Base-by-base conservation (phyloP, 2,888 invertebrate genomes). In the Microplitis manilae region DNA sequence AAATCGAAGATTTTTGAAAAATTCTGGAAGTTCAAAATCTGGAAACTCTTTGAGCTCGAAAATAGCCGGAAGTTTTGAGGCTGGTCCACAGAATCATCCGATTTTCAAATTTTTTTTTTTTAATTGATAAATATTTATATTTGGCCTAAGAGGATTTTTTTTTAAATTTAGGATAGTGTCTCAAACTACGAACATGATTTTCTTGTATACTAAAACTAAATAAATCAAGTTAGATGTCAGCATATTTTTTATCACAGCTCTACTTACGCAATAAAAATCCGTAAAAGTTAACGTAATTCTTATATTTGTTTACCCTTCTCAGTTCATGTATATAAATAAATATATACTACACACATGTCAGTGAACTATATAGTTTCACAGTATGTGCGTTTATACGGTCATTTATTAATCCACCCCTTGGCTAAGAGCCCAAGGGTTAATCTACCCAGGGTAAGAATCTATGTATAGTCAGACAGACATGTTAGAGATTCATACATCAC, bases 401-500 rank as follows among this genome's bases (percentile, higher is more conserved):
- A 76, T 72, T 76, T 76, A 76, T 76, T 72, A 61, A 62, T 39
- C 76, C 50, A 1, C 50, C 59, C 70, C 70, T 72, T 72, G 68
- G 71, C 68, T 59, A 30, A 60, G 8, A 67, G 72, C 76, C 71
- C 61, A 61, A 71, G 76, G 76, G 76, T 76, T 72, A 76, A 76
- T 76, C 72, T 68, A 68, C 76, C 76, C 7, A 30, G 30, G 30
- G 65, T 65, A 65, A 65, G 38, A 13, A 65, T 20, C 65, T 65
- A 38, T 20, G 38, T 65, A 38, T 65, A 65, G 65, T 30, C 38
- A 65, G 38, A 13, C 15, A 6, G 38, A 38, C 38, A 65, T 20
- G n/a, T 0, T 17, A 62, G 15, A 59, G 9, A 62, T 30, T 30
- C 30, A 30, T 30, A 50, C 50, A 50, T 13, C 6, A 17, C 15